Evolutionary conservation across 2,797 vertebrate genomes (phyloP).

Genomic region (Clangula hyemalis): DNA sequence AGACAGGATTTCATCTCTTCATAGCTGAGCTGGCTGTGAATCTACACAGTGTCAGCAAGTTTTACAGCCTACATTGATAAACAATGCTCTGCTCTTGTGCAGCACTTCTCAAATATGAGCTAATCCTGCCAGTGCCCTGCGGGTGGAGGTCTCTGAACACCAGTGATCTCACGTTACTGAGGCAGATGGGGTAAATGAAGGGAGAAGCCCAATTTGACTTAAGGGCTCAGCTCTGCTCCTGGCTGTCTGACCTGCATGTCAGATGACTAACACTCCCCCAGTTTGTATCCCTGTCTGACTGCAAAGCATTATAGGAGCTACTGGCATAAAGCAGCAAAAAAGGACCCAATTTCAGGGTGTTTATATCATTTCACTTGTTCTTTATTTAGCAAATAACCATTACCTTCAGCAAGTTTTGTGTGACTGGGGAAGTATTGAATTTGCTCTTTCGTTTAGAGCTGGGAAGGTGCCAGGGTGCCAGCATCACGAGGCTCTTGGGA

Average conservation of each 20-base stretch:
- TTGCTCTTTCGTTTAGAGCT: background rate
- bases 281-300: background rate
- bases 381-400: conserved; percentile 55
- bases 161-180: conserved; percentile 41
- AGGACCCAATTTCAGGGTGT: conserved; percentile 21
- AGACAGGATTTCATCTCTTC: conserved; percentile 41
- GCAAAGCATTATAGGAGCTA: conserved; percentile 3
- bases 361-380: conserved; percentile 33
- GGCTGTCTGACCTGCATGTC: conserved; percentile 13
- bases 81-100: conserved; percentile 31
- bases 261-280: background rate
- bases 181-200: conserved; percentile 60
- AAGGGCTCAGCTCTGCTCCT: conserved; percentile 1
- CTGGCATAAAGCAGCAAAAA: background rate
- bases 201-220: conserved; percentile 48
- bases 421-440: conserved; percentile 39
- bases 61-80: conserved; percentile 43
- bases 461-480: conserved; percentile 34
- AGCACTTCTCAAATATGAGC: conserved; percentile 23
- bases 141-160: conserved; percentile 38
- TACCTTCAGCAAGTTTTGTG: conserved; percentile 49
- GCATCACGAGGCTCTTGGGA: background rate
- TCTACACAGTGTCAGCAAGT: conserved; percentile 40
- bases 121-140: conserved; percentile 22
- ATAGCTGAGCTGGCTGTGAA: conserved; percentile 1